Percentiles rank a stretch among this genome's conserved stretches.
These are phyloP conservation scores for Tringa solitaria DNA, from an alignment of 2,113 vertebrate genomes.

Conservation along the genomic window DNA sequence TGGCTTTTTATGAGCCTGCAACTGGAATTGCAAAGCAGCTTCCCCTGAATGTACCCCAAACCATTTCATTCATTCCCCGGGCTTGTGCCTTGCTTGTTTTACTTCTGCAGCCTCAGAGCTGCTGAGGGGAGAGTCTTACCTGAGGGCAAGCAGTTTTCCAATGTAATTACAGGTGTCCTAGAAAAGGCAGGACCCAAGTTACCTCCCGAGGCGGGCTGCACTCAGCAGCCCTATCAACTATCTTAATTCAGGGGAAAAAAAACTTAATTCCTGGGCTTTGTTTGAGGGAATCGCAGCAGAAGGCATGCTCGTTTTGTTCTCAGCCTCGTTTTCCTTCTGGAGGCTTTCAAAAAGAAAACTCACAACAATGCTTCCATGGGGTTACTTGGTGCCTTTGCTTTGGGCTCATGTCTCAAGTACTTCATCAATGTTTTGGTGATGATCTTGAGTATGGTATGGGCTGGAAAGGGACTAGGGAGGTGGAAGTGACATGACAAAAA, in stretches of 20 bases:
- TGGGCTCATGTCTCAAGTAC: neutral
- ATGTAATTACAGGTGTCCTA: neutral
- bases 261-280: neutral
- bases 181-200: neutral
- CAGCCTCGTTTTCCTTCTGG: neutral
- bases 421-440: neutral
- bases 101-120: neutral
- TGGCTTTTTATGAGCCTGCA: neutral
- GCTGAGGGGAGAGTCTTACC: neutral
- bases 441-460: neutral
- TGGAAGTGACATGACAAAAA: neutral
- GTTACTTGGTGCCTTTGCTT: neutral
- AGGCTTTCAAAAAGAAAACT: neutral
- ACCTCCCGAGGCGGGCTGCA: neutral
- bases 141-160: neutral
- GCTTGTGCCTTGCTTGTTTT: neutral
- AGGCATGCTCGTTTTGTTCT: rapidly evolving
- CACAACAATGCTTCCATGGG: neutral
- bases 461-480: neutral
- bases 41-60: neutral
- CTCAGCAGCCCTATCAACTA: neutral
- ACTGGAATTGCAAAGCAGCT: neutral
- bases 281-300: neutral
- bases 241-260: neutral
- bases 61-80: neutral